phyloP scores from a whole-genome alignment of 2,113 vertebrate species.

The Mastomys coucha region DNA sequence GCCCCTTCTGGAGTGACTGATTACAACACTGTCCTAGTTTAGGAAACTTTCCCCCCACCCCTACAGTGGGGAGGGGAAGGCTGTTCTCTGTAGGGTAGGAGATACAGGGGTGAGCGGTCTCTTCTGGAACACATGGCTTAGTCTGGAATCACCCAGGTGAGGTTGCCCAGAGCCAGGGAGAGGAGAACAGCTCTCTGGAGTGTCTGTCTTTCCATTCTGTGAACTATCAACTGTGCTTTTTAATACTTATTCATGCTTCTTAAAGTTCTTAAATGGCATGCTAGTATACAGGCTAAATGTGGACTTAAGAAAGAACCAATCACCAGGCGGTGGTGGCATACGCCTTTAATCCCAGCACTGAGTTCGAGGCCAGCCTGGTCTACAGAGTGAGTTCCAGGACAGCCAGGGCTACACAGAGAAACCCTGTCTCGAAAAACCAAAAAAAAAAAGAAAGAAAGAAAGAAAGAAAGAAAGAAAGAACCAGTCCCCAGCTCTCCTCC shows the following conservation, averaged over 20 bases:
- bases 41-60: not conserved
- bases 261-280: not conserved
- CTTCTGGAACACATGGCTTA: not conserved
- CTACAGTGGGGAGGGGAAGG: conserved; percentile 2
- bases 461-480: too few species aligned
- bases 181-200: not conserved
- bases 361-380: too few species aligned
- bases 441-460: too few species aligned
- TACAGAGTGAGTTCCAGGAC: too few species aligned
- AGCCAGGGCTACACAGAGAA: too few species aligned
- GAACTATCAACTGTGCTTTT: not conserved
- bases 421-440: too few species aligned
- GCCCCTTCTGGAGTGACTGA: conserved; percentile 57
- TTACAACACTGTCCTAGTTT: conserved; percentile 62
- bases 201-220: not conserved
- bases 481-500: not conserved
- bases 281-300: not conserved
- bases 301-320: not conserved
- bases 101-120: not conserved
- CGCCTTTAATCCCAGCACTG: too few species aligned
- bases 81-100: not conserved
- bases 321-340: too few species aligned
- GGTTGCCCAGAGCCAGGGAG: not conserved
- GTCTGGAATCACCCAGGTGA: not conserved
- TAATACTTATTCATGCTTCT: not conserved